Conservation (phyloP, 2,797 vertebrate species). For the Hypotaenidia philippensis region DNA sequence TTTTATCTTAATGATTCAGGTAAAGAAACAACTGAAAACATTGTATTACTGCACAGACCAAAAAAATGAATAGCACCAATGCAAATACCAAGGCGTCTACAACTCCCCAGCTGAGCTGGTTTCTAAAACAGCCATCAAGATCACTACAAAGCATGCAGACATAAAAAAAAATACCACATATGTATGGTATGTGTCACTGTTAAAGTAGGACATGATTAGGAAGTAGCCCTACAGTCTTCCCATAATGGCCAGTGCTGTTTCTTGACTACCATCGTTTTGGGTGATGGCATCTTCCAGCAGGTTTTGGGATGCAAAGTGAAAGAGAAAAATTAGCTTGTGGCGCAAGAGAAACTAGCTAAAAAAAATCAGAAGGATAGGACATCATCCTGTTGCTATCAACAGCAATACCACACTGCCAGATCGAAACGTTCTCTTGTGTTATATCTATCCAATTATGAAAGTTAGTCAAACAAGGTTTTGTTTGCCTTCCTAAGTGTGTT, state of each 20-base stretch:
- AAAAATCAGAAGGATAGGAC: not conserved
- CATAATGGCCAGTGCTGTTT: not conserved
- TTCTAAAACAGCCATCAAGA: not conserved
- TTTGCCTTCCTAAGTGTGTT: not conserved
- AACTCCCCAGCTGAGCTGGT: not conserved
- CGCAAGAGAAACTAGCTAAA: not conserved
- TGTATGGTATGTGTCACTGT: not conserved
- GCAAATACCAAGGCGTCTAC: not conserved
- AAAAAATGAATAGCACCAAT: not conserved
- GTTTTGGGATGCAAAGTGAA: not conserved
- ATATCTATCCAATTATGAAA: not conserved
- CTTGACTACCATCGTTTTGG: not conserved
- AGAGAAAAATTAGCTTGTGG: not conserved
- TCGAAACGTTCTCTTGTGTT: not conserved
- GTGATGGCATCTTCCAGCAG: not conserved
- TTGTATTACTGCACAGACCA: not conserved
- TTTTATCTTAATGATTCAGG: slow-evolving; percentile 48
- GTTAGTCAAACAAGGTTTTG: not conserved
- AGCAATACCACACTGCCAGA: not conserved
- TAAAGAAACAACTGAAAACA: slow-evolving; percentile 40
- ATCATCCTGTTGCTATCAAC: not conserved
- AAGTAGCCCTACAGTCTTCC: not conserved
- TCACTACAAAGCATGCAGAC: not conserved
- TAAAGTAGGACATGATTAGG: not conserved
- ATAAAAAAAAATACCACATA: not conserved